These are phyloP conservation scores for Cyanocitta stelleri DNA, from an alignment of 2,113 vertebrate genomes.

Conservation along the genomic window DNA sequence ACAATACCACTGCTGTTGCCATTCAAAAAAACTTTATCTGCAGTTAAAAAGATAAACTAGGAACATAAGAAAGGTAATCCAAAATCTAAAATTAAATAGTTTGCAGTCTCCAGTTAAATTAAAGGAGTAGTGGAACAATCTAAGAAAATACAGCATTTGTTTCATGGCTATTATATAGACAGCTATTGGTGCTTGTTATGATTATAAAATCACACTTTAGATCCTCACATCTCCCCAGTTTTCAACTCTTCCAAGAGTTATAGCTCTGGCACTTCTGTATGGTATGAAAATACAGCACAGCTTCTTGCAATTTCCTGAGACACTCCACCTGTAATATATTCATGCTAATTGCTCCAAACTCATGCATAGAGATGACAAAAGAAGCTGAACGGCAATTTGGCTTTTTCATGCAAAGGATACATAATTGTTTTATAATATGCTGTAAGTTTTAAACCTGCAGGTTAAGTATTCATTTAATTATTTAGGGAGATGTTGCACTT, in stretches of 20 bases:
- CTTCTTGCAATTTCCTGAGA: conserved; percentile 39
- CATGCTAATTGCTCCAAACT: conserved; percentile 22
- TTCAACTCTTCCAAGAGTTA: background rate
- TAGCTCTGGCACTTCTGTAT: background rate
- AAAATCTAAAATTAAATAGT: conserved; percentile 10
- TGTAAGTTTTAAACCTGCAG: conserved; percentile 1
- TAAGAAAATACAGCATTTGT: background rate
- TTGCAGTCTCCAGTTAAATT: background rate
- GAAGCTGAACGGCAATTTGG: background rate
- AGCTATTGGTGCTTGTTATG: background rate
- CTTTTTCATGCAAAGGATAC: conserved; percentile 2
- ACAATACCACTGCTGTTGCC: background rate
- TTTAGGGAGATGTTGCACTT: background rate
- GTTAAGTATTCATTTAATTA: conserved; percentile 37
- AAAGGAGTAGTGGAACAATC: background rate
- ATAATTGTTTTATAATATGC: conserved; percentile 31
- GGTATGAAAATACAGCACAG: background rate
- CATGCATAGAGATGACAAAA: background rate
- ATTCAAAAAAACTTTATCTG: background rate
- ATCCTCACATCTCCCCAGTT: background rate
- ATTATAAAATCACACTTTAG: conserved; percentile 14
- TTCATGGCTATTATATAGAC: background rate
- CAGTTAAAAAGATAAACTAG: conserved; percentile 15
- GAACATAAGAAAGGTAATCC: background rate
- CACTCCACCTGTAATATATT: conserved; percentile 43